Evolutionary conservation across 2,888 invertebrate species (phyloP).

Genomic region (Plutella xylostella): DNA sequence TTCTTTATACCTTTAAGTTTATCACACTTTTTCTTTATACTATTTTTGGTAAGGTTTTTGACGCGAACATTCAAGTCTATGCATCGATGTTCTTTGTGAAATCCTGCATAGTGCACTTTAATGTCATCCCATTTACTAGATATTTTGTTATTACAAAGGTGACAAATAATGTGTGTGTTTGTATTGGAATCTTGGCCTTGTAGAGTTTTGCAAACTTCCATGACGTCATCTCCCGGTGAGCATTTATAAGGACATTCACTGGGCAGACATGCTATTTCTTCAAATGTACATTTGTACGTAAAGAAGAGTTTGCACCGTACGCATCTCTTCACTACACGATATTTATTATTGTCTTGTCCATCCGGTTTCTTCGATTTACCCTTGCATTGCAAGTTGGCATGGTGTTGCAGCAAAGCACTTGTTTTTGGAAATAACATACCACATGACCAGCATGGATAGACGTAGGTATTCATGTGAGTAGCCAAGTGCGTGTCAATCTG

Average conservation of each 20-base stretch:
- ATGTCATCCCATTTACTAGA: slow-evolving; percentile 40
- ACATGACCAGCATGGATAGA: slow-evolving; percentile 52
- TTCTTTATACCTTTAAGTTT: slow-evolving; percentile 29
- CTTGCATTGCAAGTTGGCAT: not conserved
- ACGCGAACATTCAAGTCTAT: slow-evolving; percentile 27
- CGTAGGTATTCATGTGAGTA: slow-evolving; percentile 26
- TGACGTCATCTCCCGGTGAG: slow-evolving; percentile 18
- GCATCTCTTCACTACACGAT: slow-evolving; percentile 41
- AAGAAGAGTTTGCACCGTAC: slow-evolving; percentile 43
- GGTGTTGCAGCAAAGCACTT: too few relatives aligned
- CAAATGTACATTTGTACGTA: slow-evolving; percentile 41
- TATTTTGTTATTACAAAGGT: slow-evolving; percentile 38
- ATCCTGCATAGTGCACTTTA: slow-evolving; percentile 40
- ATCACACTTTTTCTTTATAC: slow-evolving; percentile 24
- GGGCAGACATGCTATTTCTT: slow-evolving; percentile 37
- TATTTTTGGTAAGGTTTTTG: not conserved
- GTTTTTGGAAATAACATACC: slow-evolving; percentile 26
- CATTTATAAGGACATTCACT: slow-evolving; percentile 50
- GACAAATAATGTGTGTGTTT: slow-evolving; percentile 29
- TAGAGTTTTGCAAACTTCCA: not conserved
- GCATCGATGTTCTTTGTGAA: slow-evolving; percentile 42
- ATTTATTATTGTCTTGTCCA: not conserved
- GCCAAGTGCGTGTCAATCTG: slow-evolving; percentile 42
- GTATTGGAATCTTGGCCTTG: not conserved
- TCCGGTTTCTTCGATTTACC: not conserved